Percentiles rank a stretch among this genome's conserved stretches.
phyloP scores from a whole-genome alignment of 2,797 vertebrate species.

The Arrhamphus sclerolepis region DNA sequence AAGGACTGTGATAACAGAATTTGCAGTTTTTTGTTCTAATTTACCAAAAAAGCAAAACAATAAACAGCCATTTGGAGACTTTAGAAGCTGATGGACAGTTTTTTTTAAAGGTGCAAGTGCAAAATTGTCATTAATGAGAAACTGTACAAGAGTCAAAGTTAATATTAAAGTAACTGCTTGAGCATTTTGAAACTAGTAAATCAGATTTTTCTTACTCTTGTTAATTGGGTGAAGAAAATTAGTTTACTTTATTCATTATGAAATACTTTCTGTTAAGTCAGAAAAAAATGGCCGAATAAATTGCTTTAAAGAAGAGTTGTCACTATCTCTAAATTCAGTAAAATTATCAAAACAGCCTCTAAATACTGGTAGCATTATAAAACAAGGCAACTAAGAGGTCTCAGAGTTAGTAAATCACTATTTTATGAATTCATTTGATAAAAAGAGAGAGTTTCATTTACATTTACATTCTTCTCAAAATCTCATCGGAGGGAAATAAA shows the following conservation, averaged over 20 bases:
- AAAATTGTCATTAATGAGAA: slow-evolving; percentile 13
- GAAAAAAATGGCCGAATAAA: not conserved
- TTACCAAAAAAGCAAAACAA: not conserved
- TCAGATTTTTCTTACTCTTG: too few species aligned
- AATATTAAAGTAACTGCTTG: slow-evolving; percentile 13
- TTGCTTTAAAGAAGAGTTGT: not conserved
- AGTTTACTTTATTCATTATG: not conserved
- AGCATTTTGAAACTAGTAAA: not conserved
- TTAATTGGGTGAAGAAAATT: not conserved
- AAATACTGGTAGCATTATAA: not conserved
- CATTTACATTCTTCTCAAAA: too few species aligned
- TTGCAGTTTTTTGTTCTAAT: too few species aligned
- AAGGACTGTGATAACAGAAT: too few species aligned
- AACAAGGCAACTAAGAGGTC: not conserved
- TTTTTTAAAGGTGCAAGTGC: too few species aligned
- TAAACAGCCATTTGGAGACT: not conserved
- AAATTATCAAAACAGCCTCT: slow-evolving; percentile 12
- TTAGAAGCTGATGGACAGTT: slow-evolving; percentile 1
- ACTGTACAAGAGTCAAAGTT: slow-evolving; percentile 32
- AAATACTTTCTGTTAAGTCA: not conserved
- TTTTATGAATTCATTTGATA: too few species aligned
- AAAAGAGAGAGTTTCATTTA: too few species aligned
- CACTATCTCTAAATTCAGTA: slow-evolving; percentile 3
- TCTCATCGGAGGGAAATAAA: too few species aligned
- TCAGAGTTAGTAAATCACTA: slow-evolving; percentile 4